Conservation (phyloP, 2,113 vertebrate species). For the Bolborhynchus lineola region DNA sequence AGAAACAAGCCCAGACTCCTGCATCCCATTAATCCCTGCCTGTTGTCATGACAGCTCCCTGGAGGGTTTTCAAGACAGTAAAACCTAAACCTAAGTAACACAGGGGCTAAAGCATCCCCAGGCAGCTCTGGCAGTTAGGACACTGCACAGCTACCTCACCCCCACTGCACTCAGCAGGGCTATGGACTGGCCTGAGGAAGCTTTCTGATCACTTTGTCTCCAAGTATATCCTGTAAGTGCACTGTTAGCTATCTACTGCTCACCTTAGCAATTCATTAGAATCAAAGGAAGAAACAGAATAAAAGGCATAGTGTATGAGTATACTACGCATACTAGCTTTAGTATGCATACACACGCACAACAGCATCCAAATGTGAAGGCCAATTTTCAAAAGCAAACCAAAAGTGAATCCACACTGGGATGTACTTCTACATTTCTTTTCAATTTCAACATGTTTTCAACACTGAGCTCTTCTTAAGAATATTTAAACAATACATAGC, state of each 20-base stretch:
- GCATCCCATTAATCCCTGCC: background rate
- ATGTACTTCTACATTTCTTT: background rate
- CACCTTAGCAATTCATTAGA: background rate
- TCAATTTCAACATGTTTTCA: background rate
- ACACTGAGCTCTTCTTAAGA: background rate
- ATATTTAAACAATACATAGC: background rate
- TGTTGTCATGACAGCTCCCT: background rate
- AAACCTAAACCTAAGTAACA: background rate
- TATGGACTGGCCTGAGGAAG: background rate
- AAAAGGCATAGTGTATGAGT: background rate
- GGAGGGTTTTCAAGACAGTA: background rate
- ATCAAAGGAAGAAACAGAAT: background rate
- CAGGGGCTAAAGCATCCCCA: background rate
- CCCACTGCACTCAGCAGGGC: background rate
- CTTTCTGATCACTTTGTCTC: background rate
- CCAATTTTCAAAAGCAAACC: background rate
- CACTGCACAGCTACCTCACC: background rate
- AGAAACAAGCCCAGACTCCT: background rate
- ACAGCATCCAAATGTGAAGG: background rate
- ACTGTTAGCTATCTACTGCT: background rate
- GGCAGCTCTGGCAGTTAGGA: background rate
- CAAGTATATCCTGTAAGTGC: background rate
- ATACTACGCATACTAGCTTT: background rate
- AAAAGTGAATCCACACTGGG: background rate
- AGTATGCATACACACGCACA: background rate